Base-by-base conservation (phyloP, 2,113 vertebrate genomes). In the Pseudorhombus dupliciocellatus region DNA sequence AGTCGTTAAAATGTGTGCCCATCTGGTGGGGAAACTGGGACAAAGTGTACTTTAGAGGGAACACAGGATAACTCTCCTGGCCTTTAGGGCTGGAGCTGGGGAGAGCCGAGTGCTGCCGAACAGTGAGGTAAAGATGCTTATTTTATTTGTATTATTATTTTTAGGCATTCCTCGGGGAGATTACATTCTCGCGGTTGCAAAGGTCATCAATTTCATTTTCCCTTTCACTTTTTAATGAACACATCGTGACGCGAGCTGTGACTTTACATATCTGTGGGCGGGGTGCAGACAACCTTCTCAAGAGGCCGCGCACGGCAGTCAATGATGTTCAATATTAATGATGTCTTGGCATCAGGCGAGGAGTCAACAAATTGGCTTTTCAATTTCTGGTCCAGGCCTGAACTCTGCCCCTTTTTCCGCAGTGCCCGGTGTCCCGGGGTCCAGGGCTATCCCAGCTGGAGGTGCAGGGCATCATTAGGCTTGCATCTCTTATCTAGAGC, bases 21-120 rank as follows among this genome's bases (percentile, higher is more conserved):
- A 93, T 93, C 92, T 93, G 90, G 75, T 90, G 79, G 70, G 77
- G 81, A 93, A 93, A 92, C 86, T 90, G 84, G 90, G 90, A 90
- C 91, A 92, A 91, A 92, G 86, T 88, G 88, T 92, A 86, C 92
- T 90, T 90, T 88, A 77, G 89, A 92, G 84, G 66, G 79, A 92
- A 92, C 78, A 79, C 71, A 83, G 88, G 83, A 84, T 80, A 90
- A 87, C 74, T 91, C 77, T 91, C 63, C 54, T 87, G 84, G 90
- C 87, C 90, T 89, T 88, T 85, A 79, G 84, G 79, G 85, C 82
- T 84, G 66, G 65, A 84, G 72, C 86, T 79, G 28, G 79, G 63
- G 74, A 87, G 77, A 86, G 78, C 79, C 81, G 76, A 88, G 79
- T 68, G 53, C 79, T 88, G 79, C 74, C 75, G 77, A 85, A 86